Evolutionary conservation across 2,797 vertebrate species (phyloP).

Genomic region (Spinibarbus caldwelli): DNA sequence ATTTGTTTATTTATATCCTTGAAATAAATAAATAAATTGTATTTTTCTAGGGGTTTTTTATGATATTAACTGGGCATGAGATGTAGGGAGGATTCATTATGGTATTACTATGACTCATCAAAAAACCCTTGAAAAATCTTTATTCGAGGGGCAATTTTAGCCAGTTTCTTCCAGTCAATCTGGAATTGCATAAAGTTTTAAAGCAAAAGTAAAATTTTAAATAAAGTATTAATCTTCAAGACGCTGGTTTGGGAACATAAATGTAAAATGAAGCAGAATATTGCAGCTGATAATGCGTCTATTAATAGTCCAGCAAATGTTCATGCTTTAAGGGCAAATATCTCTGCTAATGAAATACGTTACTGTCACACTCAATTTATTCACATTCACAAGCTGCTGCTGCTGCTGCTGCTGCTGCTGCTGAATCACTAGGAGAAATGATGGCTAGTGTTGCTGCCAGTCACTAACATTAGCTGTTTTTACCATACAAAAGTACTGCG

Average conservation of each 20-base stretch:
- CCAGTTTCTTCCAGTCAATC: background rate
- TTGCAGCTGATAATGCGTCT: background rate
- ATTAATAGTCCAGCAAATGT: slow-evolving; percentile 13
- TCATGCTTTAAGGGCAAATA: slow-evolving; percentile 28
- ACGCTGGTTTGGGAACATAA: background rate
- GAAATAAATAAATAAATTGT: too few species aligned
- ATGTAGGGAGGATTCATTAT: background rate
- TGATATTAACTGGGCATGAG: background rate
- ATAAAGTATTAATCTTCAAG: slow-evolving; percentile 12
- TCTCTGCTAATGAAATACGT: background rate
- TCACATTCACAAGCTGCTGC: background rate
- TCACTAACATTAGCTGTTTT: background rate
- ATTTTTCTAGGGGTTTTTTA: too few species aligned
- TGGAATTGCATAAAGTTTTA: background rate
- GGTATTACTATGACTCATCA: background rate
- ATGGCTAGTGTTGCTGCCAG: too few species aligned
- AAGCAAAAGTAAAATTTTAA: background rate
- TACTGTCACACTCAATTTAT: background rate
- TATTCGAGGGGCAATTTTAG: background rate
- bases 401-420: background rate
- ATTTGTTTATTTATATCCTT: too few species aligned
- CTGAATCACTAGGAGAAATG: background rate
- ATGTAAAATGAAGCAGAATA: background rate
- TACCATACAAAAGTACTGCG: background rate
- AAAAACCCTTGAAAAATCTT: background rate